Base-by-base conservation (phyloP, 1,140 invertebrate species). In the Drosophila lowei region DNA sequence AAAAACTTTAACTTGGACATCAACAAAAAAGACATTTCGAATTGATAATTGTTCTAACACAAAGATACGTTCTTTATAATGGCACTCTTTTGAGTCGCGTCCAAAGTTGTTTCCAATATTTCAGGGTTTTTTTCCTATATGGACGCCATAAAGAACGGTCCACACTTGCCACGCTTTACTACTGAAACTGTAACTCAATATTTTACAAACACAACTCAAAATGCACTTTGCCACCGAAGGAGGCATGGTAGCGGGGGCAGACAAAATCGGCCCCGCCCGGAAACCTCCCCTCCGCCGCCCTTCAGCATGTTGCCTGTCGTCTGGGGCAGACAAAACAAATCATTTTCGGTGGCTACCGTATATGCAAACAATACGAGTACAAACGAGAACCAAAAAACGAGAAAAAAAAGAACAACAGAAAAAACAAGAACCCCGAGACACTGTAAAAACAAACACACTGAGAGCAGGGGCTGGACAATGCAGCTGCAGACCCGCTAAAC, bases 251-350 rank as follows among this genome's bases (percentile, higher is more conserved):
- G 23, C 23, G 23, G 56, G 38, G 41, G 34, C 49, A 60, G 30
- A 25, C 18, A 53, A 25, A 21, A 68, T 61, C 44, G 63, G 54
- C 57, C 49, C 54, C 43, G 21, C 30, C 15, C 23, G 21, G 16
- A 41, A 25, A 34, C 50, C 65, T 56, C 11, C 25, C 13, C 18
- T 47, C 28, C 23, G 7, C 34, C 38, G 28, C n/a, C 23, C 28
- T 28, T 28, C 38, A 21, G 4, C 49, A 30, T 54, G 48, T 66
- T 16, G 43, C 60, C 48, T 52, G 78, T 65, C 66, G 53, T 43
- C 63, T 44, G 53, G 60, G 60, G 77, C 81, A 86, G 83, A 86
- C 83, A 88, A 79, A 86, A 86, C 83, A 86, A 86, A 86, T 88
- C 74, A 83, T 76, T 86, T 88, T 78, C 57, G 65, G 72, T 57